A percentile compares a stretch with the other conserved stretches of the same genome.
Evolutionary conservation across 2,797 vertebrate genomes (phyloP).

Genomic region (Eleutherodactylus coqui): DNA sequence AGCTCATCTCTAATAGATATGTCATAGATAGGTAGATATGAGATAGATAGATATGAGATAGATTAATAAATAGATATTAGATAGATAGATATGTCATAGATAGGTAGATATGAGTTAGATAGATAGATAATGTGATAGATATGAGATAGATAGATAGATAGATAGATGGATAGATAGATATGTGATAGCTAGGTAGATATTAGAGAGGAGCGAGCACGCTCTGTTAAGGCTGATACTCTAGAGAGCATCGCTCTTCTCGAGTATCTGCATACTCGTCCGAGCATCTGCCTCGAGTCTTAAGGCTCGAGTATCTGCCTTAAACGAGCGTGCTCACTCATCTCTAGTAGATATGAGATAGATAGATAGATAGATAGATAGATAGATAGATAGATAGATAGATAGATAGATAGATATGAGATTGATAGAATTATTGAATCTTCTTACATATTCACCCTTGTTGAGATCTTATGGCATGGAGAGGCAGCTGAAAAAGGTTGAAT

Average conservation of each 20-base stretch:
- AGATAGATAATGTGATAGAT: background rate
- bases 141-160: background rate
- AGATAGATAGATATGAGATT: background rate
- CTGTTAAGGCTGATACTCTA: no score
- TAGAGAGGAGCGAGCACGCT: no score
- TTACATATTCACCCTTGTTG: no score
- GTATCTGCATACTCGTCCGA: no score
- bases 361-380: constrained; percentile 9
- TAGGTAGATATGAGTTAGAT: no score
- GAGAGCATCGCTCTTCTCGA: no score
- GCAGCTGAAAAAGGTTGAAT: constrained; percentile 52
- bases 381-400: background rate
- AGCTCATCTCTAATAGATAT: no score
- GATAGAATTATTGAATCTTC: no score
- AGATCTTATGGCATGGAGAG: constrained; percentile 31
- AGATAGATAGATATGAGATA: background rate
- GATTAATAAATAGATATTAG: constrained; percentile 11
- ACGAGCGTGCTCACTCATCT: no score
- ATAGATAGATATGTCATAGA: constrained; percentile 5
- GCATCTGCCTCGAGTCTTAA: no score
- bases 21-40: background rate
- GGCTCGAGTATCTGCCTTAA: no score
- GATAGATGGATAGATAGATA: background rate
- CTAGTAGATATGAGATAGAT: no score
- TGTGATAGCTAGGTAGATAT: background rate